Conservation (phyloP, 1,140 invertebrate genomes). For the Ericerus pela region DNA sequence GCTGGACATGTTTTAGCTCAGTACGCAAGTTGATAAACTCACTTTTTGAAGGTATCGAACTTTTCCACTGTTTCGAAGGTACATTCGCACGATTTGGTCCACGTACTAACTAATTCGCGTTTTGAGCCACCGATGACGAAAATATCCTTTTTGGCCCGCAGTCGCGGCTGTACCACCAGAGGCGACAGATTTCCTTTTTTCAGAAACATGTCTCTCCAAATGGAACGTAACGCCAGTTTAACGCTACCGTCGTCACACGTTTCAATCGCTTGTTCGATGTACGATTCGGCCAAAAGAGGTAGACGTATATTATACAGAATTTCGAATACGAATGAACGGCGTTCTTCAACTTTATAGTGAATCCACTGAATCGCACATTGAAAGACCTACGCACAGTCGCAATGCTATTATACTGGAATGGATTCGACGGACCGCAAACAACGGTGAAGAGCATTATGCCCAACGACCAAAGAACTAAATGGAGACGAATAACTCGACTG, state of each 20-base stretch:
- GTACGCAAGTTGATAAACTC: too few species aligned
- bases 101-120: slow-evolving; percentile 47
- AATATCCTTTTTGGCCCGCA: slow-evolving; percentile 72
- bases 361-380: slow-evolving; percentile 84
- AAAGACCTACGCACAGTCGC: slow-evolving; percentile 55
- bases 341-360: slow-evolving; percentile 58
- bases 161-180: slow-evolving; percentile 55
- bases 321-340: slow-evolving; percentile 73
- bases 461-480: too few species aligned
- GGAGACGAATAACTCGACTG: too few species aligned
- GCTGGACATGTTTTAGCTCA: too few species aligned
- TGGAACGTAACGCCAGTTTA: slow-evolving; percentile 60
- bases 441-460: too few species aligned
- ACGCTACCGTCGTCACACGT: slow-evolving; percentile 68
- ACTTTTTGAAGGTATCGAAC: slow-evolving; percentile 62
- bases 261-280: slow-evolving; percentile 63
- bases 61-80: slow-evolving; percentile 63
- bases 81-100: slow-evolving; percentile 47
- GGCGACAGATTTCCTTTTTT: slow-evolving; percentile 63
- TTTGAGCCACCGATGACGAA: slow-evolving; percentile 83
- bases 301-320: slow-evolving; percentile 70
- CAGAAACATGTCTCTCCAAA: slow-evolving; percentile 62
- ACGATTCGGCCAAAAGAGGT: slow-evolving; percentile 63
- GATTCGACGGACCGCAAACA: too few species aligned
- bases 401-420: slow-evolving; percentile 16